Evolutionary conservation across 2,797 vertebrate genomes (phyloP).

Genomic region (Thamnophis elegans): DNA sequence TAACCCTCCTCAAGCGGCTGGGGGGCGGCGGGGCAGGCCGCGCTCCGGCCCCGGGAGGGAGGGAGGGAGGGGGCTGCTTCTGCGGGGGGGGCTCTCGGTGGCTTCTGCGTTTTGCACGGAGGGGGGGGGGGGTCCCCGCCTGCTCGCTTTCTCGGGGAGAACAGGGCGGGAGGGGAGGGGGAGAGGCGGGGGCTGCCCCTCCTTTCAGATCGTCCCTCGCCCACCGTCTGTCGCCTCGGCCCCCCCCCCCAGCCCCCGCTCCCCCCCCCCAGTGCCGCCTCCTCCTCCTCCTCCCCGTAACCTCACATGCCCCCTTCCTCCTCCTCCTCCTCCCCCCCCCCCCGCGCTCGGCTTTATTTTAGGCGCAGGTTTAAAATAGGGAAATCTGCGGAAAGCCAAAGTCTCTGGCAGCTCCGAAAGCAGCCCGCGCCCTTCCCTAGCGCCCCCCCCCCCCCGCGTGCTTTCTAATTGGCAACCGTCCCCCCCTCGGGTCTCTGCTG

Average conservation of each 20-base stretch:
- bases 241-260: too few species aligned
- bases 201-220: neutral
- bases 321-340: too few species aligned
- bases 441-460: neutral
- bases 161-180: neutral
- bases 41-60: too few species aligned
- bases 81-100: neutral
- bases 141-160: neutral
- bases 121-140: neutral
- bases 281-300: too few species aligned
- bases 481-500: neutral
- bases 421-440: neutral
- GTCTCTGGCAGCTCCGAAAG: neutral
- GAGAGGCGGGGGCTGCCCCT: neutral
- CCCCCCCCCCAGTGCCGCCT: too few species aligned
- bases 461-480: neutral
- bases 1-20: constrained; percentile 14
- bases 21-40: neutral
- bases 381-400: neutral
- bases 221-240: neutral
- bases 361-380: neutral
- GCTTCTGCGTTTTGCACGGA: neutral
- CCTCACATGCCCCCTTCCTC: neutral
- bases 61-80: neutral
- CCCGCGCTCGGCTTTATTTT: neutral